A percentile compares a stretch with the other conserved stretches of the same genome.
Conservation (phyloP, 2,888 invertebrate genomes). For the Orthosia incerta region DNA sequence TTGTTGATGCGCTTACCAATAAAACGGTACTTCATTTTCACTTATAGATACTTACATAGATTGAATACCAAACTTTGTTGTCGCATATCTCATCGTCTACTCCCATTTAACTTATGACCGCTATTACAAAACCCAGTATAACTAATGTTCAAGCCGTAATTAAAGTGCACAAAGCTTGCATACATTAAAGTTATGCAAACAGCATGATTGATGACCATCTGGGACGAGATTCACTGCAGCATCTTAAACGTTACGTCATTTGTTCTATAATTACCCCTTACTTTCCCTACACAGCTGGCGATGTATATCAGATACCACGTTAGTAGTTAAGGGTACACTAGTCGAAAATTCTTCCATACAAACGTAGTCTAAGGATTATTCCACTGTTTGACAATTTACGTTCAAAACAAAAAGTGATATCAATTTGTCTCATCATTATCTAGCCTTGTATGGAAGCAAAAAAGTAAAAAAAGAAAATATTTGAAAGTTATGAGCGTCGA, state of each 20-base stretch:
- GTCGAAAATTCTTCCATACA: too few relatives aligned
- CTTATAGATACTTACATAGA: too few relatives aligned
- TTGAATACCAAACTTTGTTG: background rate
- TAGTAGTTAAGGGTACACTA: too few relatives aligned
- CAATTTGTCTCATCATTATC: too few relatives aligned
- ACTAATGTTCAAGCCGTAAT: constrained; percentile 43
- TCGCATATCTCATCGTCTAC: background rate
- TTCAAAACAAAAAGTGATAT: too few relatives aligned
- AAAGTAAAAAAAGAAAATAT: too few relatives aligned
- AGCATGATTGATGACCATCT: constrained; percentile 61
- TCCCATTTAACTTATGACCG: constrained; percentile 21
- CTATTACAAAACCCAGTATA: constrained; percentile 27
- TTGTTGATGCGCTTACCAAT: too few relatives aligned
- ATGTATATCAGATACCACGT: constrained; percentile 25
- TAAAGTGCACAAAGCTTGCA: constrained; percentile 53
- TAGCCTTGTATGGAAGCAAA: too few relatives aligned
- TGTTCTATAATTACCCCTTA: constrained; percentile 54
- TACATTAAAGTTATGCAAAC: constrained; percentile 58
- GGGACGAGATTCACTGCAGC: constrained; percentile 47
- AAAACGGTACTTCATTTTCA: too few relatives aligned
- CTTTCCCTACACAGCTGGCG: constrained; percentile 38
- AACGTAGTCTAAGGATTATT: too few relatives aligned
- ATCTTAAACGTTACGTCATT: constrained; percentile 49
- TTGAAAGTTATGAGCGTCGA: too few relatives aligned
- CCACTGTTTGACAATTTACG: too few relatives aligned